Conservation (phyloP, 2,113 vertebrate genomes). For the Diadophis punctatus region DNA sequence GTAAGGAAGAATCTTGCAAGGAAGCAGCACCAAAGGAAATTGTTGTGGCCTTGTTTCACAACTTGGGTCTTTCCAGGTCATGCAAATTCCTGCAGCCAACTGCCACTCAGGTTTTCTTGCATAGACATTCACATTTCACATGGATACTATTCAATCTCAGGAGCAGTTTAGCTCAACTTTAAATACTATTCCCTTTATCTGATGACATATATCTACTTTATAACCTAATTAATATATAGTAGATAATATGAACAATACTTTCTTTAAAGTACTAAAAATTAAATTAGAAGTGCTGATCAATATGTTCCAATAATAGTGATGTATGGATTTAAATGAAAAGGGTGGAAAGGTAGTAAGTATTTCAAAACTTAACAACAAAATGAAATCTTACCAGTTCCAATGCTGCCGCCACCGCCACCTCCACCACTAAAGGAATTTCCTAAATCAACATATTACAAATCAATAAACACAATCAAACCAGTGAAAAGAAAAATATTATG, state of each 20-base stretch:
- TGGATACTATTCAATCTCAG: not conserved
- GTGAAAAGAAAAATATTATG: not conserved
- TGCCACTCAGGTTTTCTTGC: not conserved
- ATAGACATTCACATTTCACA: not conserved
- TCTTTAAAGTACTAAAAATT: not conserved
- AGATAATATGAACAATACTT: not conserved
- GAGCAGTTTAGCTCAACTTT: not conserved
- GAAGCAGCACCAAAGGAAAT: not conserved
- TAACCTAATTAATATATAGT: not conserved
- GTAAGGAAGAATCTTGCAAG: not conserved
- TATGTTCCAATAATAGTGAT: not conserved
- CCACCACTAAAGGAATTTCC: slow-evolving; percentile 50
- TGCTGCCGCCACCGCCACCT: not conserved
- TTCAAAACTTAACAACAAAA: not conserved
- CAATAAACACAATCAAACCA: not conserved
- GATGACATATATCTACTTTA: not conserved
- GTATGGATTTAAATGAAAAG: not conserved
- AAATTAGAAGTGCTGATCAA: not conserved
- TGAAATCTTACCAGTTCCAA: not conserved
- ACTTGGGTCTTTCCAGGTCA: not conserved
- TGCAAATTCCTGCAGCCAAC: not conserved
- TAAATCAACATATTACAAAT: slow-evolving; percentile 49
- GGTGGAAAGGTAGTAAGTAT: not conserved
- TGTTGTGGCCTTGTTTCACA: not conserved
- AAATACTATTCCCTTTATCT: not conserved